Evolutionary conservation across 2,797 vertebrate species (phyloP), one percentile per base, ranked within the genome.

Genomic region (Philypnodon macrostomus): DNA sequence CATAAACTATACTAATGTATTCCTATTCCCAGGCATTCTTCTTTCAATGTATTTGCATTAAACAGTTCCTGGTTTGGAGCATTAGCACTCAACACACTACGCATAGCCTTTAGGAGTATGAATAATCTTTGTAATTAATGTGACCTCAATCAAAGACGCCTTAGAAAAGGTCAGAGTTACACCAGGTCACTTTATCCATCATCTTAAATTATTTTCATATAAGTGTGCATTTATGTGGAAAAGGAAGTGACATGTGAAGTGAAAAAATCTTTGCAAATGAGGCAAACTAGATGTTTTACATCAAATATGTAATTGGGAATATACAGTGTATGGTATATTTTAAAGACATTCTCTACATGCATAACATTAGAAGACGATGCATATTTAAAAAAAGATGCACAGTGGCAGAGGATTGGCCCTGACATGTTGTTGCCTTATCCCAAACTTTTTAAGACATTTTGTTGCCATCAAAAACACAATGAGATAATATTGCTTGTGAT

Each of bases 21-120:
- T 31, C 26, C 5, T 8, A 16, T 12, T 12, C 15, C 26, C 12
- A 30, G 41, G 16, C 27, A 30, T 6, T 13, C 15, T 42, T 27
- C 9, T 27, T 42, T 15, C 13, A 30, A 3, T 18, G 27, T 44
- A 21, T 35, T 35, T 47, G 45, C 31, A 34, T 35, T 19, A 34
- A 34, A 23, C 21, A 34, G 33, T 14, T 23, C 8, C 18, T 24
- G 23, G 13, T 35, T 16, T 13, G 14, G n/a, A n/a, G 13, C 19
- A 35, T 47, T 34, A 30, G 11, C 11, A 9, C 31, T 34, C 41
- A 44, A n/a, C 19, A 26, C 15, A 17, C 14, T 17, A 30, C 16
- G 41, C 29, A 30, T 30, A 34, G 31, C 45, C 31, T 47, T 47
- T 47, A 47, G 45, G 13, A 47, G 24, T 13, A 35, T 47, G 18